Base-by-base conservation (phyloP, 2,888 invertebrate genomes). In the Mellilla xanthometata region DNA sequence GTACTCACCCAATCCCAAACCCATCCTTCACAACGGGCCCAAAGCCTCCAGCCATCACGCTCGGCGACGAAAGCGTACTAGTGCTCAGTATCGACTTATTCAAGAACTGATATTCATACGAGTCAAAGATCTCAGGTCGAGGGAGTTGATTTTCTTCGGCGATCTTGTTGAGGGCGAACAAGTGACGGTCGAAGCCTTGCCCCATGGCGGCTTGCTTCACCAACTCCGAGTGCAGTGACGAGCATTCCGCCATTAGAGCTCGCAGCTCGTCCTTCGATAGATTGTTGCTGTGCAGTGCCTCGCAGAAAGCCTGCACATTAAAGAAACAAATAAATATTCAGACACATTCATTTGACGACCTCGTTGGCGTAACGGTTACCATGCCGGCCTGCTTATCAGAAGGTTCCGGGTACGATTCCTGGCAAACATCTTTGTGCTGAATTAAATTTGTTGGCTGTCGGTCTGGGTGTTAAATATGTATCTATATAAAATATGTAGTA, bases 121-220 rank as follows among this genome's bases (percentile, higher is more conserved):
- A 96, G 52, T 91, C 84, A 67, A 92, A 97, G 26, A 97, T 71
- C 6, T 89, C 91, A 9, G 96, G 93, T 26, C 91, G 71, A 0
- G 91, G 83, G 6, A 90, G 59, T n/a, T 87, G 82, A 42, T 90
- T 88, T 24, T 91, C 80, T 63, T 93, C 92, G 0, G 95, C 95
- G 6, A 95, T 91, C 56, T 94, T 92, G 74, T 93, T 94, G 36
- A 99, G 78, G 0, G 95, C 97, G 76, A 97, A 98, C 61, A 99
- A 80, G 81, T 99, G 99, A 3, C 99, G 92, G 81, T 99, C 99
- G 76, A 99, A 99, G 0, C 88, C 99, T 83, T 99, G 96, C 0
- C 98, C 99, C 97, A 98, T 97, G 0, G 98, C 97, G 1, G 99
- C 99, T 68, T 99, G 95, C 76, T 96, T 98, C 0, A 96, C 95